These are phyloP conservation scores for Danio tinwini DNA, from an alignment of 2,797 vertebrate species.

Conservation along the genomic window DNA sequence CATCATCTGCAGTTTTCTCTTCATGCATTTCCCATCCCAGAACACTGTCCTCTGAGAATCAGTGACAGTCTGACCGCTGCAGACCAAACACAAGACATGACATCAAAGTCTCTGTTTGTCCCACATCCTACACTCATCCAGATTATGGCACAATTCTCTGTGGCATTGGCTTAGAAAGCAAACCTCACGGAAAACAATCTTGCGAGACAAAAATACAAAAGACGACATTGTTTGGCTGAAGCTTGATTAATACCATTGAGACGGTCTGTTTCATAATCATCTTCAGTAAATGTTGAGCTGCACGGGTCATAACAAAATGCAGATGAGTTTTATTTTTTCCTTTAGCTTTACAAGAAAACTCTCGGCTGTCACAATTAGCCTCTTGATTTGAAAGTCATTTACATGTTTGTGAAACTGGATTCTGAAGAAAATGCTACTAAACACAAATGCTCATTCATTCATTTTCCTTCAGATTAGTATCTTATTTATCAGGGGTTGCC, in stretches of 20 bases:
- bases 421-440: too few relatives aligned
- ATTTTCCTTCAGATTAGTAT: too few relatives aligned
- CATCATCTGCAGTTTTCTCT: conserved; percentile 62
- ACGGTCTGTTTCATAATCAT: conserved; percentile 49
- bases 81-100: conserved; percentile 62
- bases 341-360: too few relatives aligned
- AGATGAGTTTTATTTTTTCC: too few relatives aligned
- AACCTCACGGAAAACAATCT: conserved; percentile 57
- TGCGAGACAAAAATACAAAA: conserved; percentile 61
- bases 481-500: too few relatives aligned
- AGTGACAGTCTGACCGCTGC: conserved; percentile 51
- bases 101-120: conserved; percentile 61
- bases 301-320: not conserved
- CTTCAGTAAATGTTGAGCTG: not conserved
- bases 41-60: conserved; percentile 27
- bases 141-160: conserved; percentile 61
- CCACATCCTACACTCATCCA: conserved; percentile 64
- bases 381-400: too few relatives aligned
- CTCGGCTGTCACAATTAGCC: too few relatives aligned
- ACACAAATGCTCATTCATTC: too few relatives aligned
- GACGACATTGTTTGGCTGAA: conserved; percentile 35
- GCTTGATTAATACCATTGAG: conserved; percentile 51
- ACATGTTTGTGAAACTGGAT: too few relatives aligned
- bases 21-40: conserved; percentile 36
- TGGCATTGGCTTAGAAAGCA: conserved; percentile 60